These are phyloP conservation scores for Archips crataeganus DNA, from an alignment of 2,888 invertebrate species.

Conservation along the genomic window DNA sequence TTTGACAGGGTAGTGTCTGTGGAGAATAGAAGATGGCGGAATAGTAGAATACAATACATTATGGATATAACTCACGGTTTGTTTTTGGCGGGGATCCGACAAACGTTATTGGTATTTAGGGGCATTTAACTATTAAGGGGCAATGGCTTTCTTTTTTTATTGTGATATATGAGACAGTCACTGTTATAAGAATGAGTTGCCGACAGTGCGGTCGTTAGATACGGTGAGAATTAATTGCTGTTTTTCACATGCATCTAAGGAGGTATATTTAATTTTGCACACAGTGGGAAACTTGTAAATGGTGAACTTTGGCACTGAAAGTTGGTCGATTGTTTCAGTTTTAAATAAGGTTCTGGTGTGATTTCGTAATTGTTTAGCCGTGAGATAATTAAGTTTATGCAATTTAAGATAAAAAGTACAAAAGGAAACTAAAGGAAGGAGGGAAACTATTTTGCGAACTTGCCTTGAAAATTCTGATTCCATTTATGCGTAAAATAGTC, in stretches of 20 bases:
- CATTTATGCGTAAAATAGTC: too few relatives aligned
- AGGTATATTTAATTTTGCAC: constrained; percentile 28
- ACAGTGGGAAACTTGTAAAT: constrained; percentile 25
- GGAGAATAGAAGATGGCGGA: constrained; percentile 86
- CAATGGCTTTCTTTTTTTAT: constrained; percentile 66
- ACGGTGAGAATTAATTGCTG: constrained; percentile 76
- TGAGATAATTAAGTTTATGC: too few relatives aligned
- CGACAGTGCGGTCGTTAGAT: constrained; percentile 71
- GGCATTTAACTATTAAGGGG: constrained; percentile 78
- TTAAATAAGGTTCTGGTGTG: not conserved
- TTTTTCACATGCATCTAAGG: constrained; percentile 45
- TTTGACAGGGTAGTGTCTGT: constrained; percentile 84
- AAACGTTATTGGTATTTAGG: constrained; percentile 85
- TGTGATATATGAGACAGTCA: constrained; percentile 73
- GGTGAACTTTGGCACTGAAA: not conserved
- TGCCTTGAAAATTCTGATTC: too few relatives aligned
- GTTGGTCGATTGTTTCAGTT: not conserved
- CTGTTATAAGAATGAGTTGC: constrained; percentile 67
- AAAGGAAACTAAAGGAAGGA: too few relatives aligned
- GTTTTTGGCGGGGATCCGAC: constrained; percentile 85
- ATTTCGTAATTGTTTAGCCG: not conserved
- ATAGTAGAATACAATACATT: constrained; percentile 80
- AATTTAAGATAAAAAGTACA: too few relatives aligned
- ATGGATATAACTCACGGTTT: constrained; percentile 85
- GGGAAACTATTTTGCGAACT: too few relatives aligned